phyloP scores from a whole-genome alignment of 1,140 invertebrate genomes.

The Pseudachorutes palmiensis region DNA sequence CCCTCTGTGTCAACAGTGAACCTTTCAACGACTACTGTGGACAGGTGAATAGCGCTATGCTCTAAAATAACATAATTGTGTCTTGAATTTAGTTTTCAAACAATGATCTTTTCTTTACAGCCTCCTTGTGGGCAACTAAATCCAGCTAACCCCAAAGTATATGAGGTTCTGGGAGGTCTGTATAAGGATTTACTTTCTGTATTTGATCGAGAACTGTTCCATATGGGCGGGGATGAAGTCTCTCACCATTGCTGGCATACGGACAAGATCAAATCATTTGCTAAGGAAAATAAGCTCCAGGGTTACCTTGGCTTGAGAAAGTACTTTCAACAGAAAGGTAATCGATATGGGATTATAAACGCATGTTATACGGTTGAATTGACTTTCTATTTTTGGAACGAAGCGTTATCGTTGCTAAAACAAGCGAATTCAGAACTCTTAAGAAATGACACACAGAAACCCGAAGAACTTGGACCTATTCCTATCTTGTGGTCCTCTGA shows the following conservation, averaged over 20 bases:
- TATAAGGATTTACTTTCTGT: neutral
- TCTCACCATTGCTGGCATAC: constrained; percentile 40
- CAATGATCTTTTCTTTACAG: constrained; percentile 61
- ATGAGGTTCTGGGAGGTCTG: constrained; percentile 55
- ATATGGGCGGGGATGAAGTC: constrained; percentile 42
- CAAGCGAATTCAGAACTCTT: no score
- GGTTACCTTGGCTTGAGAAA: neutral
- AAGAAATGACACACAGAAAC: no score
- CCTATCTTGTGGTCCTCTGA: constrained; percentile 72
- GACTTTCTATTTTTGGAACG: neutral
- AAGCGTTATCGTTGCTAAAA: no score
- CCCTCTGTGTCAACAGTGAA: constrained; percentile 61
- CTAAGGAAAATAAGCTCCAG: neutral
- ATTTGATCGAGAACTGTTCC: constrained; percentile 35
- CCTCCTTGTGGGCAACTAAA: constrained; percentile 79
- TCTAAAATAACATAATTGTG: neutral
- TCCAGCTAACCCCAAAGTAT: constrained; percentile 61
- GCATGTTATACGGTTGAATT: neutral
- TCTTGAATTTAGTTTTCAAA: constrained; percentile 47
- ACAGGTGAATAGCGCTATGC: constrained; percentile 42
- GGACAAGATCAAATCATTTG: neutral
- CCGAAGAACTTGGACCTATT: no score
- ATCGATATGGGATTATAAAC: neutral
- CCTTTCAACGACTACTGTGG: constrained; percentile 67
- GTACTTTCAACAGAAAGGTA: constrained; percentile 6